Conservation (phyloP, 2,888 invertebrate genomes). For the Xylocampa areola region DNA sequence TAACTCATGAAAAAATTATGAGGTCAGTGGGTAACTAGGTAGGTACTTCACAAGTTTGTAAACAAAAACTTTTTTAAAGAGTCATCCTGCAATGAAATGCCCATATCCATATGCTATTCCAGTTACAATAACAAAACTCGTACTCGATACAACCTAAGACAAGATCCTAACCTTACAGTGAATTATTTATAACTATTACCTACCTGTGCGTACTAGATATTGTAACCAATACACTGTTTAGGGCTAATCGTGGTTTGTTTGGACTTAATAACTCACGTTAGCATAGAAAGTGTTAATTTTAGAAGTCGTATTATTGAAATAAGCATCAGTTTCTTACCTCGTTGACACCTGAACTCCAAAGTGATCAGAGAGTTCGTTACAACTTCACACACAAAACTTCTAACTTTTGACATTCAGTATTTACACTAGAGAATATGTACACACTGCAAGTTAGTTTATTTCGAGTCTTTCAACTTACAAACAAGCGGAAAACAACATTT, state of each 20-base stretch:
- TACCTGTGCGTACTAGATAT: constrained; percentile 69
- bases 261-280: constrained; percentile 60
- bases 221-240: constrained; percentile 52
- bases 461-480: constrained; percentile 80
- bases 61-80: constrained; percentile 65
- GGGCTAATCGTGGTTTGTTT: constrained; percentile 63
- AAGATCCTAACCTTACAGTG: constrained; percentile 83
- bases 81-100: constrained; percentile 25
- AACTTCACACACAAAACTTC: constrained; percentile 86
- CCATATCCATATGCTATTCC: constrained; percentile 29
- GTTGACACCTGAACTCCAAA: constrained; percentile 89
- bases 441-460: constrained; percentile 77
- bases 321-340: constrained; percentile 88
- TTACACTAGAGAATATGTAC: constrained; percentile 69
- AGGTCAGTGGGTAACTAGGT: constrained; percentile 64
- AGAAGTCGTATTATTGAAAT: constrained; percentile 79
- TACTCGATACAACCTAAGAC: constrained; percentile 68
- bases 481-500: constrained; percentile 82
- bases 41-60: constrained; percentile 67
- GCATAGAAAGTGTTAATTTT: constrained; percentile 74
- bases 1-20: constrained; percentile 51
- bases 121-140: constrained; percentile 52
- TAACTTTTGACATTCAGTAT: constrained; percentile 77
- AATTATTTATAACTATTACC: constrained; percentile 86
- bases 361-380: constrained; percentile 87